Evolutionary conservation across 2,113 vertebrate species (phyloP).

Genomic region (Bagarius yarrelli): DNA sequence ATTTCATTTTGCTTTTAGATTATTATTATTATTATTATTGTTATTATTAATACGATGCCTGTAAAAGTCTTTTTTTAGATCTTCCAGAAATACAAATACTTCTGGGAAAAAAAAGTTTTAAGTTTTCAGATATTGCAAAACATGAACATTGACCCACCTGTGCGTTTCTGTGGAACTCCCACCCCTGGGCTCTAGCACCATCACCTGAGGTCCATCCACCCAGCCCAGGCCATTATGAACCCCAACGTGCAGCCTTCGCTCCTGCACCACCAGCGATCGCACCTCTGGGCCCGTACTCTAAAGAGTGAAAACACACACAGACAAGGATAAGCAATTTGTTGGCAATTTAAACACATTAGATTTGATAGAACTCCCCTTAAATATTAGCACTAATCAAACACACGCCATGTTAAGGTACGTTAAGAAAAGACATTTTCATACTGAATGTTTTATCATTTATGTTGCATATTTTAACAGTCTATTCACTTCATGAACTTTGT

Average conservation of each 20-base stretch:
- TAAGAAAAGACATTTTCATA: too few relatives aligned
- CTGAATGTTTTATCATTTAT: not conserved
- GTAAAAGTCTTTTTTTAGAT: too few relatives aligned
- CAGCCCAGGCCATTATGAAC: slow-evolving; percentile 90
- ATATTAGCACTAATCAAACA: not conserved
- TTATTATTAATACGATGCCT: too few relatives aligned
- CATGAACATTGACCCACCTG: slow-evolving; percentile 66
- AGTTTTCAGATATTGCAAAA: too few relatives aligned
- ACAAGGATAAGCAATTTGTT: not conserved
- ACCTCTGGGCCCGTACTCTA: slow-evolving; percentile 63
- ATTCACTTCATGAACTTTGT: too few relatives aligned
- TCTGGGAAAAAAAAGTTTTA: too few relatives aligned
- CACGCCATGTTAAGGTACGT: not conserved
- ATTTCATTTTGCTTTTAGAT: too few relatives aligned
- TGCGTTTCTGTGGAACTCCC: slow-evolving; percentile 45
- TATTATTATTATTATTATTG: too few relatives aligned
- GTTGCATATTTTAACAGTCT: not conserved
- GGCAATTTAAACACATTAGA: too few relatives aligned
- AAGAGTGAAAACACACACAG: not conserved
- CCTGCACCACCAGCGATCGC: slow-evolving; percentile 70
- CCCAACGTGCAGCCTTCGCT: slow-evolving; percentile 83
- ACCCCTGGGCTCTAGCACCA: slow-evolving; percentile 74
- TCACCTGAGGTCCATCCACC: slow-evolving; percentile 81
- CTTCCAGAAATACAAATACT: too few relatives aligned
- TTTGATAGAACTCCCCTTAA: not conserved